These are phyloP conservation scores for Xylota segnis DNA, from an alignment of 2,888 invertebrate genomes.

Conservation along the genomic window DNA sequence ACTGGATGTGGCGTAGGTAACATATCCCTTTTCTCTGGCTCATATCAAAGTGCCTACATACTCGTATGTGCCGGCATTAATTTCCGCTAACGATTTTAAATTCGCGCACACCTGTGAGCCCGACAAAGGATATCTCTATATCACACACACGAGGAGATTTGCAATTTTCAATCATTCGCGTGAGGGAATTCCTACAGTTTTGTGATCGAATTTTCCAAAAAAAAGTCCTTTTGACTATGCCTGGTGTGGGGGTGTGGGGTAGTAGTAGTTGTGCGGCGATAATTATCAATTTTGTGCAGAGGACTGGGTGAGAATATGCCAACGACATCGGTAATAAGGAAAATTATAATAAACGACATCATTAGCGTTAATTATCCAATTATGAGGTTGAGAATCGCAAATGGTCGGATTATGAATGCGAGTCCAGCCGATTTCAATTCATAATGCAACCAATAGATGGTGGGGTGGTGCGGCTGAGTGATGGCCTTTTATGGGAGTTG, in stretches of 20 bases:
- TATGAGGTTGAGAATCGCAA: constrained; percentile 43
- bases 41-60: constrained; percentile 28
- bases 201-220: constrained; percentile 42
- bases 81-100: constrained; percentile 49
- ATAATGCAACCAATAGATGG: background rate
- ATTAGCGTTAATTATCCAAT: constrained; percentile 64
- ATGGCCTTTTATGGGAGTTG: background rate
- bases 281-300: constrained; percentile 32
- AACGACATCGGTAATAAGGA: constrained; percentile 51
- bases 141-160: constrained; percentile 37
- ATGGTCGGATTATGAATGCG: constrained; percentile 52
- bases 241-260: no score
- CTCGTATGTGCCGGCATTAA: constrained; percentile 48
- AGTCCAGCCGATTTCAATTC: constrained; percentile 44
- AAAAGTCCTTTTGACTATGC: background rate
- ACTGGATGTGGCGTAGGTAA: background rate
- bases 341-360: constrained; percentile 69
- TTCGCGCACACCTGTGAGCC: constrained; percentile 24
- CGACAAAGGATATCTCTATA: constrained; percentile 24
- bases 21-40: constrained; percentile 1
- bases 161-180: constrained; percentile 58
- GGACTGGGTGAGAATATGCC: constrained; percentile 15
- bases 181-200: constrained; percentile 28
- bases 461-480: background rate
- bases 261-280: background rate